These are phyloP conservation scores for Callorhinus ursinus DNA, from an alignment of 2,113 vertebrate species.

Conservation along the genomic window DNA sequence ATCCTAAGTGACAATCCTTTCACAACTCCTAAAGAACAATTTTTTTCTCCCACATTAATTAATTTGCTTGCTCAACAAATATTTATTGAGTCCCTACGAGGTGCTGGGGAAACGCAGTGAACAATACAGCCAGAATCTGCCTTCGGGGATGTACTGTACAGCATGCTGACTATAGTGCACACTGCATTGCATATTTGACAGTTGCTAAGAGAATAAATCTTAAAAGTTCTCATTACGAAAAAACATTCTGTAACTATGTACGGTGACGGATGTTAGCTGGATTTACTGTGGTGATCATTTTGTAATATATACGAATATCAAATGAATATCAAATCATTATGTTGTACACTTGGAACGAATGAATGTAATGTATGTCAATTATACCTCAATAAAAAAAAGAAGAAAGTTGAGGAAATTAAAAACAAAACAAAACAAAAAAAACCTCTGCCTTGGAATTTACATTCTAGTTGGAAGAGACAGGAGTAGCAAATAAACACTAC, in stretches of 20 bases:
- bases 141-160: not conserved
- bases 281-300: not conserved
- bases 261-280: not conserved
- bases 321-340: not conserved
- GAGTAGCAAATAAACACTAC: not conserved
- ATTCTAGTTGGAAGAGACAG: slow-evolving; percentile 23
- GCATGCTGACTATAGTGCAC: not conserved
- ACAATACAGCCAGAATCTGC: not conserved
- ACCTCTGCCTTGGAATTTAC: slow-evolving; percentile 46
- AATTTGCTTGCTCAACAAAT: slow-evolving; percentile 22
- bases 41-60: slow-evolving; percentile 58
- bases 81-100: slow-evolving; percentile 13
- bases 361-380: slow-evolving; percentile 1
- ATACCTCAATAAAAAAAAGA: slow-evolving; percentile 34
- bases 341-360: not conserved
- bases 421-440: not conserved
- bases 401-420: slow-evolving; percentile 32
- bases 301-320: not conserved
- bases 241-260: not conserved
- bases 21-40: not conserved
- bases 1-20: slow-evolving; percentile 28
- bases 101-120: not conserved
- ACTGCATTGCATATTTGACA: not conserved
- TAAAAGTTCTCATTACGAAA: not conserved
- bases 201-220: not conserved